These are phyloP conservation scores for Pluvianellus socialis DNA, from an alignment of 2,113 vertebrate genomes.

Conservation along the genomic window DNA sequence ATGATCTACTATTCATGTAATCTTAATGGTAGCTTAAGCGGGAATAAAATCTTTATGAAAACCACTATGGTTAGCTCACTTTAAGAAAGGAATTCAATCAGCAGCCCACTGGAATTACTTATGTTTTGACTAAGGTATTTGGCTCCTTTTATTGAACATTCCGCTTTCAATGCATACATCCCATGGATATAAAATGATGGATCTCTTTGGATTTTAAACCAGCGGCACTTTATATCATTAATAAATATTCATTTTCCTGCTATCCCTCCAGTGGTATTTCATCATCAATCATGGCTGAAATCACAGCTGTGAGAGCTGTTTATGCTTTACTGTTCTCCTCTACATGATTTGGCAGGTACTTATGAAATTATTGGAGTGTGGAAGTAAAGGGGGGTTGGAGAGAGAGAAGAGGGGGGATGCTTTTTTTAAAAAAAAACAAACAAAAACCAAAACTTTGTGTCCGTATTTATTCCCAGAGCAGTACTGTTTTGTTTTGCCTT, in stretches of 20 bases:
- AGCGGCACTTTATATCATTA: conserved; percentile 77
- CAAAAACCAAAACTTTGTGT: background rate
- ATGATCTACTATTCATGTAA: conserved; percentile 34
- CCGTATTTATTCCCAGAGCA: conserved; percentile 49
- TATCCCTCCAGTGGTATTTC: conserved; percentile 77
- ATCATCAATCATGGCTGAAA: conserved; percentile 82
- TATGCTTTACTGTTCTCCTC: conserved; percentile 71
- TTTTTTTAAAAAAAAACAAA: background rate
- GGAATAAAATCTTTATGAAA: conserved; percentile 59
- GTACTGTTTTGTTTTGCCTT: conserved; percentile 69
- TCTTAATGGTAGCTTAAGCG: conserved; percentile 43
- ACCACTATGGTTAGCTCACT: conserved; percentile 39
- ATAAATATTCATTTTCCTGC: conserved; percentile 84
- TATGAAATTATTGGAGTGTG: conserved; percentile 73
- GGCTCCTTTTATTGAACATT: conserved; percentile 66
- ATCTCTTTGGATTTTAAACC: conserved; percentile 78
- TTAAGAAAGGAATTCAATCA: conserved; percentile 56
- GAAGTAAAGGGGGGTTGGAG: background rate
- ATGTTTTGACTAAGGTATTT: conserved; percentile 60
- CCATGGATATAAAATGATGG: conserved; percentile 79
- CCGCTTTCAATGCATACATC: conserved; percentile 67
- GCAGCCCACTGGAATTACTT: conserved; percentile 61
- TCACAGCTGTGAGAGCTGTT: conserved; percentile 78
- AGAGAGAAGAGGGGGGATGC: background rate
- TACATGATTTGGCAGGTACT: conserved; percentile 71